Percentiles rank a stretch among this genome's conserved stretches.
Conservation (phyloP, 2,113 vertebrate species). For the Oreotrochilus melanogaster region DNA sequence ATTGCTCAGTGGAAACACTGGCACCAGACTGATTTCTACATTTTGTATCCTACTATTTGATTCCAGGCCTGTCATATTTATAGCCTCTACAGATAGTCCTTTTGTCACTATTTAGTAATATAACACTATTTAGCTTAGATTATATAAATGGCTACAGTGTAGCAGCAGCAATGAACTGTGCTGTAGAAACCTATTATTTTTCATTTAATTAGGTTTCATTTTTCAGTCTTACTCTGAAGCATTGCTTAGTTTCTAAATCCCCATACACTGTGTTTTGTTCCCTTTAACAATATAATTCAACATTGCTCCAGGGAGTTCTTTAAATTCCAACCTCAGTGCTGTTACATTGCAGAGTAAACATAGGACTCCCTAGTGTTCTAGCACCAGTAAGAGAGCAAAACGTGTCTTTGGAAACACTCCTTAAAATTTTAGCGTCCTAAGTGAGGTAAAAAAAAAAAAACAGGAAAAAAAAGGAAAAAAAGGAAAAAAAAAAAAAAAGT, state of each 20-base stretch:
- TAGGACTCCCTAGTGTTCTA: constrained; percentile 63
- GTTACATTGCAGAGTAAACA: constrained; percentile 58
- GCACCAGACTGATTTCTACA: constrained; percentile 25
- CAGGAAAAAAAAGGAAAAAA: too few relatives aligned
- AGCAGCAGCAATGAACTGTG: constrained; percentile 79
- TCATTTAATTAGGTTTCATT: constrained; percentile 38
- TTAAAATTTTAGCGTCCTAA: constrained; percentile 76
- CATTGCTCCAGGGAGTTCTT: constrained; percentile 44
- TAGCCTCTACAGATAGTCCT: constrained; percentile 44
- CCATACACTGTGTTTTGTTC: constrained; percentile 70
- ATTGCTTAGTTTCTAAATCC: constrained; percentile 56
- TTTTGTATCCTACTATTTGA: constrained; percentile 36
- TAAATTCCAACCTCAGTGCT: constrained; percentile 60
- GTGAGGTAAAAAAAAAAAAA: constrained; percentile 83
- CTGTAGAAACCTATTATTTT: constrained; percentile 50
- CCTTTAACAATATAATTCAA: constrained; percentile 68
- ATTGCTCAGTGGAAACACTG: constrained; percentile 59
- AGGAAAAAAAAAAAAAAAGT: constrained; percentile 58
- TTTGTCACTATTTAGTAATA: constrained; percentile 54
- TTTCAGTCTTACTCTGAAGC: constrained; percentile 43
- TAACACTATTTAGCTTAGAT: constrained; percentile 68
- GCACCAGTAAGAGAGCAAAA: constrained; percentile 70
- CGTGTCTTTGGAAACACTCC: constrained; percentile 67
- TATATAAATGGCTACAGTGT: constrained; percentile 79
- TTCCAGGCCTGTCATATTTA: constrained; percentile 23